Base-by-base conservation (phyloP, 2,113 vertebrate genomes). In the Ginglymostoma cirratum region DNA sequence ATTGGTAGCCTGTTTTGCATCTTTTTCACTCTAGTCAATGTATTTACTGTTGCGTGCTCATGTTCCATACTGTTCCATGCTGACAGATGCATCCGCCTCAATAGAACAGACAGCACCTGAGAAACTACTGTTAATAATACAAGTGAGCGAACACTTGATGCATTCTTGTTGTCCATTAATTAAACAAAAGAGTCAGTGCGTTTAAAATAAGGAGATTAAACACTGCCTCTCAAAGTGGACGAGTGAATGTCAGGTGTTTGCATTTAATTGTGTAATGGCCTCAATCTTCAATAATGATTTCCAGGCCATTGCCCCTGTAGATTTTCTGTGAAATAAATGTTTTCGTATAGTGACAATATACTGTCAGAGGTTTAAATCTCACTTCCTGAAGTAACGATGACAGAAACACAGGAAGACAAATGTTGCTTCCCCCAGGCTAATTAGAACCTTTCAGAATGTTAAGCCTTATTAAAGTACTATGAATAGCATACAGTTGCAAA, bases 361-460 rank as follows among this genome's bases (percentile, higher is more conserved):
- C 5, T 72, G 69, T 19, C 42, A 76, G 27, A 72, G 94, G 69
- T 72, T 70, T 15, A 95, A 23, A 72, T 72, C 67, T 72, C 38
- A 76, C 69, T 34, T 52, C 69, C 94, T 52, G 94, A 45, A 72
- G 94, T 1, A 72, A 95, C 21, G 42, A 30, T 38, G 89, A 66
- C 89, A 93, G 34, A 24, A 66, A 66, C 87, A 92, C 89, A 93
- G 89, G 61, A 66, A 72, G 24, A 95, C 69, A 95, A 95, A 72
- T 52, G 38, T 2, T 95, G 67, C 69, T 72, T 95, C 67, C 69
- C 69, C 52, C 69, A 14, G 94, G 42, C 45, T 72, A 72, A 72
- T 72, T 72, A 95, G 42, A 95, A 76, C 67, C 94, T 67, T 94
- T 95, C 94, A 95, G 94, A 72, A 72, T 15, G 24, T 15, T 72